These are phyloP conservation scores for Gopherus evgoodei DNA, from an alignment of 2,113 vertebrate species.

Conservation along the genomic window DNA sequence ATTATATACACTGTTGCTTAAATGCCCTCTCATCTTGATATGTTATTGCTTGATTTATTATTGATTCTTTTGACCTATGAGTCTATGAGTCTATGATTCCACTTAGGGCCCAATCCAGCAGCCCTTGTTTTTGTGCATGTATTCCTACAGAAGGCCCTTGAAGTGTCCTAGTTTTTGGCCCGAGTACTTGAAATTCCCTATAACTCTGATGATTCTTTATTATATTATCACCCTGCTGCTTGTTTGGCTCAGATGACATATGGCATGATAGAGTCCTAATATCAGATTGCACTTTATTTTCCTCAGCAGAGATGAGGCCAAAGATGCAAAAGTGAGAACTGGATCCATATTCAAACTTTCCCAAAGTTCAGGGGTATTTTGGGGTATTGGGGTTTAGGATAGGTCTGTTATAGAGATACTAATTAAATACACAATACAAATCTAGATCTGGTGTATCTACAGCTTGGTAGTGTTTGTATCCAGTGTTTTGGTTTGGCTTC, in stretches of 20 bases:
- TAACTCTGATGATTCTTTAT: background rate
- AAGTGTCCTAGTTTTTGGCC: background rate
- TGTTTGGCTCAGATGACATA: background rate
- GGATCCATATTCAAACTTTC: background rate
- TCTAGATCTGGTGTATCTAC: conserved; percentile 10
- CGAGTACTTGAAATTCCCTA: background rate
- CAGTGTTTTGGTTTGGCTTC: conserved; percentile 13
- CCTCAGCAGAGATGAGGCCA: background rate
- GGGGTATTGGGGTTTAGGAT: background rate
- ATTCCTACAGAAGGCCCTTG: background rate
- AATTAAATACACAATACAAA: background rate
- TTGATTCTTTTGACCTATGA: no score
- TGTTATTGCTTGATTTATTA: conserved; percentile 3
- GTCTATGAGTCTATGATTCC: no score
- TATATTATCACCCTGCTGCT: background rate
- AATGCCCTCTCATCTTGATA: background rate
- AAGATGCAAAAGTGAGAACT: background rate
- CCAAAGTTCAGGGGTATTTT: background rate
- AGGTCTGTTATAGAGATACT: background rate
- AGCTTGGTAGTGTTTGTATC: background rate
- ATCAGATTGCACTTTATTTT: background rate
- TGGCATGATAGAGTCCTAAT: background rate
- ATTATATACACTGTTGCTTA: background rate
- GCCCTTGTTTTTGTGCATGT: background rate
- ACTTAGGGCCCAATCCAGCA: background rate